A percentile compares a stretch with the other conserved stretches of the same genome.
Conservation (phyloP, 1,140 invertebrate species). For the Bathynomus jamesi region DNA sequence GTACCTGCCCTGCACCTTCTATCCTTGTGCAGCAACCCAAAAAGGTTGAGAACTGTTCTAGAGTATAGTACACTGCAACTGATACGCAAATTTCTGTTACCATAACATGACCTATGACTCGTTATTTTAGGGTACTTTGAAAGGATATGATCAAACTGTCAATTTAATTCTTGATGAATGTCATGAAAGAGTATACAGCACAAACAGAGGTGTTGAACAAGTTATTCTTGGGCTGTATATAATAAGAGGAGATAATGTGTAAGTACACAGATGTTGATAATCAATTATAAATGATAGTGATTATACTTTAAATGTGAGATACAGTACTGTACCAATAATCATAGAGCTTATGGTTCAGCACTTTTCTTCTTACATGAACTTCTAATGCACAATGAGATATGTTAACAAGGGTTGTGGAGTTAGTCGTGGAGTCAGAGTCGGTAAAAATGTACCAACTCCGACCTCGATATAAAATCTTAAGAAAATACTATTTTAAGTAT, state of each 20-base stretch:
- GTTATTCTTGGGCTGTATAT: conserved; percentile 93
- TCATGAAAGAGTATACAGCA: conserved; percentile 92
- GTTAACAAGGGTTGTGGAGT: too few species aligned
- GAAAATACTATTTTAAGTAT: too few species aligned
- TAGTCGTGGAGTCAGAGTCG: too few species aligned
- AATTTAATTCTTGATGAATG: conserved; percentile 96
- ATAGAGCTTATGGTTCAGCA: too few species aligned
- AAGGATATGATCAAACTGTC: conserved; percentile 96
- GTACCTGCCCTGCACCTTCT: neutral
- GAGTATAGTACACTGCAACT: neutral
- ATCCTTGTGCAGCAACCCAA: neutral
- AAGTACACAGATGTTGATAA: too few species aligned
- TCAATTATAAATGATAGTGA: too few species aligned
- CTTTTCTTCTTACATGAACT: neutral
- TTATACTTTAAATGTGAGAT: too few species aligned
- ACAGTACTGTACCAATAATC: too few species aligned
- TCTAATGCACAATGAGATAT: neutral
- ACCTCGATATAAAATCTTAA: too few species aligned
- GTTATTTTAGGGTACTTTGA: conserved; percentile 65
- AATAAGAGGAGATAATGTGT: conserved; percentile 95
- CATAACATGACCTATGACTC: neutral
- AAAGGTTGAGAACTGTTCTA: neutral
- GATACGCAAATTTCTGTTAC: neutral
- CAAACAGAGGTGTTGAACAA: conserved; percentile 85
- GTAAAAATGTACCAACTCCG: too few species aligned